phyloP scores from a whole-genome alignment of 2,797 vertebrate species.

The Netta rufina region DNA sequence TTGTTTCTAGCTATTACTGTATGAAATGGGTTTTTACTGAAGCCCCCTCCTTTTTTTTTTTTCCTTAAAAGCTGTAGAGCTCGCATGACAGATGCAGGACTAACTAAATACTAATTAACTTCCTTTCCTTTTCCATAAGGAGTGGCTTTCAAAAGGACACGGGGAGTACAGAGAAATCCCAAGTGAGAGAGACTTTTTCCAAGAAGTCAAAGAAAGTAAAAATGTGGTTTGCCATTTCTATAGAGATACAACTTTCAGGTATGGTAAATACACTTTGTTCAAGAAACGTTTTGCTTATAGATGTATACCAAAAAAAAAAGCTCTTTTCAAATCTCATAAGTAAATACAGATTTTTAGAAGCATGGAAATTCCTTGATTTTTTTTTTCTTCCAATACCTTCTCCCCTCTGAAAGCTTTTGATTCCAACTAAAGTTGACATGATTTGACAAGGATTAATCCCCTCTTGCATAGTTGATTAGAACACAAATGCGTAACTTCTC shows the following conservation, averaged over 20 bases:
- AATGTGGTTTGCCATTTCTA: conserved; percentile 99
- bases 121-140: conserved; percentile 79
- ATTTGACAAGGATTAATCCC: background rate
- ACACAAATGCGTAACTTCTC: background rate
- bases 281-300: background rate
- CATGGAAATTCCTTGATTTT: background rate
- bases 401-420: background rate
- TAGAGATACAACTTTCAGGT: conserved; percentile 94
- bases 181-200: conserved; percentile 96
- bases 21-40: background rate
- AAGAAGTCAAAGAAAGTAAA: conserved; percentile 95
- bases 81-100: background rate
- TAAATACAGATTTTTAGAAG: background rate
- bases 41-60: background rate
- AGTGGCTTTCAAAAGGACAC: conserved; percentile 96
- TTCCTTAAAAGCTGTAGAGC: background rate
- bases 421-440: background rate
- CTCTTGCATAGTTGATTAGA: background rate
- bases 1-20: background rate
- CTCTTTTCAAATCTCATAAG: background rate
- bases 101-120: background rate
- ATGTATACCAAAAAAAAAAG: background rate
- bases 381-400: background rate
- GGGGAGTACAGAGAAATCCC: conserved; percentile 94
- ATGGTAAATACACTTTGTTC: conserved; percentile 4